phyloP scores from a whole-genome alignment of 2,797 vertebrate species.

The Parambassis ranga region DNA sequence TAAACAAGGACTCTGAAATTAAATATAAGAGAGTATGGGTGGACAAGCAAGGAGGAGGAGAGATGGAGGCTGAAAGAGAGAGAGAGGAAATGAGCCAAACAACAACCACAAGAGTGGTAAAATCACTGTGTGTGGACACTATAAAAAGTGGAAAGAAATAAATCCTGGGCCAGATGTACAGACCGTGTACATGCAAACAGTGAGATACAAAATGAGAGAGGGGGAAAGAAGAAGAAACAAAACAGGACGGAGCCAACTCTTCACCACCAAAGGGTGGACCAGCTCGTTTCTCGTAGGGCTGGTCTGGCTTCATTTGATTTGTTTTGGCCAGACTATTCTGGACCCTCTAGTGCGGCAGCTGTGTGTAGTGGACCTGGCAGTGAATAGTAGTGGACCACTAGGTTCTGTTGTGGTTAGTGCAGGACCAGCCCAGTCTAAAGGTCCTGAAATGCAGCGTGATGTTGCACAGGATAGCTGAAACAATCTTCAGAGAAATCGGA shows the following conservation, averaged over 20 bases:
- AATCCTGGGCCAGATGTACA: slow-evolving; percentile 28
- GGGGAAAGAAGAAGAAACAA: slow-evolving; percentile 28
- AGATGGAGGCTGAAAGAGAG: slow-evolving; percentile 23
- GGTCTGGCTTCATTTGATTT: slow-evolving; percentile 60
- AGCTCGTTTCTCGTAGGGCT: slow-evolving; percentile 47
- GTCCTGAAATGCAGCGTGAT: slow-evolving; percentile 39
- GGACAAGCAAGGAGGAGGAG: slow-evolving; percentile 24
- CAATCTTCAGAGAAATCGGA: slow-evolving; percentile 35
- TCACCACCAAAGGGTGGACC: slow-evolving; percentile 66
- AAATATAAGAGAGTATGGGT: slow-evolving; percentile 57
- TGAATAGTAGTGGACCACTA: slow-evolving; percentile 54
- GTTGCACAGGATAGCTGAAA: slow-evolving; percentile 32
- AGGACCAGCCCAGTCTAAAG: slow-evolving; percentile 34
- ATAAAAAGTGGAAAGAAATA: slow-evolving; percentile 41
- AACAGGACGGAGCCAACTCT: slow-evolving; percentile 34
- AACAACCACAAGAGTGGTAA: slow-evolving; percentile 37
- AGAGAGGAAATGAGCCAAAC: slow-evolving; percentile 35
- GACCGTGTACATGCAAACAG: slow-evolving; percentile 44
- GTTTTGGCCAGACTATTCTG: slow-evolving; percentile 59
- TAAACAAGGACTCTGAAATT: slow-evolving; percentile 68
- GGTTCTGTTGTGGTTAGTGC: slow-evolving; percentile 66
- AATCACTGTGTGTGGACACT: slow-evolving; percentile 50
- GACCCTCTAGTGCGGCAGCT: slow-evolving; percentile 55
- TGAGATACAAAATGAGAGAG: slow-evolving; percentile 45
- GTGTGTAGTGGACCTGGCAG: slow-evolving; percentile 54